A percentile compares a stretch with the other conserved stretches of the same genome.
These are phyloP conservation scores for Amblyteles armatorius DNA, from an alignment of 2,888 invertebrate genomes.

Conservation along the genomic window DNA sequence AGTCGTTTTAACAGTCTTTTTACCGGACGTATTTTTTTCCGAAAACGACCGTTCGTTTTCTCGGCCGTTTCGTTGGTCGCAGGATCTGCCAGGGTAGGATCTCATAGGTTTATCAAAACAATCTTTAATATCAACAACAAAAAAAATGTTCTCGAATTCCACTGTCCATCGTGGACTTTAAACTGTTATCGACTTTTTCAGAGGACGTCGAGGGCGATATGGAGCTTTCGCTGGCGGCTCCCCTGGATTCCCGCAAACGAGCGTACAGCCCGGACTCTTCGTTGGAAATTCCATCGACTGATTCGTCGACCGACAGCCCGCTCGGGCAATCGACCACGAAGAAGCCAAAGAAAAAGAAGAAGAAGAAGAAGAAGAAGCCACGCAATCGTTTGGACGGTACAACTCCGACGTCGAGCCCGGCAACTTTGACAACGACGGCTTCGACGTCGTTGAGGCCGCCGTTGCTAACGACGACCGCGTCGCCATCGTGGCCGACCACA, in stretches of 20 bases:
- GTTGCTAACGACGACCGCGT: conserved; percentile 69
- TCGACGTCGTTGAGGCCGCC: conserved; percentile 55
- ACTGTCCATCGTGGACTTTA: not conserved
- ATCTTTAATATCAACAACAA: no score
- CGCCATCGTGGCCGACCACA: conserved; percentile 70
- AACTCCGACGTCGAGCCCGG: conserved; percentile 52
- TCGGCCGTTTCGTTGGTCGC: no score
- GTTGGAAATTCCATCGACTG: conserved; percentile 47
- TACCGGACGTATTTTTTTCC: no score
- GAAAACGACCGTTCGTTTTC: no score
- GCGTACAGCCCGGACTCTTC: conserved; percentile 59
- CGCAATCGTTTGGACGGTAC: conserved; percentile 59
- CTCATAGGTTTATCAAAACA: no score
- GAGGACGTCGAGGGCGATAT: conserved; percentile 69
- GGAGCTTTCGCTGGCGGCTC: conserved; percentile 47
- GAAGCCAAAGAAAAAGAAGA: conserved; percentile 76
- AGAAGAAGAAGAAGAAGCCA: conserved; percentile 74
- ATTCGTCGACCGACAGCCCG: conserved; percentile 30
- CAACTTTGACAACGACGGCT: conserved; percentile 51
- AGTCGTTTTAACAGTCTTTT: no score
- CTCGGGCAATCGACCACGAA: conserved; percentile 61
- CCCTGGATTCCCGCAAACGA: conserved; percentile 71
- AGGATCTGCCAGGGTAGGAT: not conserved
- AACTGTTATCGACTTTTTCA: conserved; percentile 50
- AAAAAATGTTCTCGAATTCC: not conserved